Evolutionary conservation across 2,113 vertebrate genomes (phyloP).

Genomic region (Cynopterus brachyotis): DNA sequence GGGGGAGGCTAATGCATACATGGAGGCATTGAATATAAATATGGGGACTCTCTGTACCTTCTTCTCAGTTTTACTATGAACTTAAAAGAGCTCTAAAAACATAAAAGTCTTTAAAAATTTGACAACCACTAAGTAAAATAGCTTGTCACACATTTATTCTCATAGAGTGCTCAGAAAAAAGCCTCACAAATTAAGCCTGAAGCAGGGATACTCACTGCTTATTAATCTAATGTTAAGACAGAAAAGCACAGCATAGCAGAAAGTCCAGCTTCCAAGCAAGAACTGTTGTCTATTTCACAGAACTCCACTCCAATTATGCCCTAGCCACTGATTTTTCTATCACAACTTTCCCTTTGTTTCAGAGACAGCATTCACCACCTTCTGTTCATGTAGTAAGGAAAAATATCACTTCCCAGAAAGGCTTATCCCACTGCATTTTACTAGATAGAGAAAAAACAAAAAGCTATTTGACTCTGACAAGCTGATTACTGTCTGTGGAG

Average conservation of each 20-base stretch:
- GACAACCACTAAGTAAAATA: not conserved
- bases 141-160: not conserved
- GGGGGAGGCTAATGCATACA: not conserved
- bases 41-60: not conserved
- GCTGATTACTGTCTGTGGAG: constrained; percentile 44
- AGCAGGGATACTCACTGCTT: not conserved
- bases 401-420: constrained; percentile 63
- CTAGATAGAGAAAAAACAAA: constrained; percentile 73
- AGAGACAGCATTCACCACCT: constrained; percentile 45
- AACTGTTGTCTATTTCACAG: not conserved
- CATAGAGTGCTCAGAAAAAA: not conserved
- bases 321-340: constrained; percentile 16
- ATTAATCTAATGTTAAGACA: not conserved
- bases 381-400: constrained; percentile 55
- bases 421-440: constrained; percentile 57
- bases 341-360: not conserved
- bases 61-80: constrained; percentile 46
- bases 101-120: not conserved
- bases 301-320: not conserved
- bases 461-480: constrained; percentile 62
- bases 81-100: constrained; percentile 27
- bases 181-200: not conserved
- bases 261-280: not conserved
- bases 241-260: constrained; percentile 4
- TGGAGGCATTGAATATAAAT: not conserved